phyloP scores from a whole-genome alignment of 2,888 invertebrate species.

The Lasioglossum vierecki region DNA sequence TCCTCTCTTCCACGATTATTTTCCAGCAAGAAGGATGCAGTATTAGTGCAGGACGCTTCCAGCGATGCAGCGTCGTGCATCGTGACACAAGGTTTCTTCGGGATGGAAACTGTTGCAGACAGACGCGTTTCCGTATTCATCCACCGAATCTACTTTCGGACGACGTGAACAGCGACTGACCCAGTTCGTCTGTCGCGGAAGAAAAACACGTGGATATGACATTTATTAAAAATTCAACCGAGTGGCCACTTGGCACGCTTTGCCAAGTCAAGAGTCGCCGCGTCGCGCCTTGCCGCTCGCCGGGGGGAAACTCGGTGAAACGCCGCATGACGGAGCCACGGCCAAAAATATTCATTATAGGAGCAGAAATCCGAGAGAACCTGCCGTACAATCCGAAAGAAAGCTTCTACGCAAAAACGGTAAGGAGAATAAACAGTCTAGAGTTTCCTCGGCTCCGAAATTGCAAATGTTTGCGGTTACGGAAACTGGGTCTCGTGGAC shows the following conservation, averaged over 20 bases:
- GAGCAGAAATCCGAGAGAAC: not conserved
- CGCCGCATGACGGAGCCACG: slow-evolving; percentile 28
- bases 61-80: not conserved
- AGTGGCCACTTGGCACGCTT: slow-evolving; percentile 65
- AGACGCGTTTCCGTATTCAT: slow-evolving; percentile 28
- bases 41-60: not conserved
- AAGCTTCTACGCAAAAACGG: not conserved
- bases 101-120: slow-evolving; percentile 1
- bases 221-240: slow-evolving; percentile 68
- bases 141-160: slow-evolving; percentile 49
- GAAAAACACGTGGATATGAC: slow-evolving; percentile 61
- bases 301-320: slow-evolving; percentile 27
- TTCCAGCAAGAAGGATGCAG: not conserved
- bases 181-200: slow-evolving; percentile 48
- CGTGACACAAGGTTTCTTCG: not conserved
- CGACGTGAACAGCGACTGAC: slow-evolving; percentile 49
- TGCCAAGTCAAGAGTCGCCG: slow-evolving; percentile 18
- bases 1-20: not conserved
- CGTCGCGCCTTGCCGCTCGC: not conserved
- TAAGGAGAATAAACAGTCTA: not conserved
- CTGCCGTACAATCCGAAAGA: not conserved
- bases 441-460: not conserved
- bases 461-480: not conserved
- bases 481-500: not conserved
- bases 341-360: slow-evolving; percentile 51